Conservation (phyloP, 2,113 vertebrate genomes). For the Cervus canadensis region DNA sequence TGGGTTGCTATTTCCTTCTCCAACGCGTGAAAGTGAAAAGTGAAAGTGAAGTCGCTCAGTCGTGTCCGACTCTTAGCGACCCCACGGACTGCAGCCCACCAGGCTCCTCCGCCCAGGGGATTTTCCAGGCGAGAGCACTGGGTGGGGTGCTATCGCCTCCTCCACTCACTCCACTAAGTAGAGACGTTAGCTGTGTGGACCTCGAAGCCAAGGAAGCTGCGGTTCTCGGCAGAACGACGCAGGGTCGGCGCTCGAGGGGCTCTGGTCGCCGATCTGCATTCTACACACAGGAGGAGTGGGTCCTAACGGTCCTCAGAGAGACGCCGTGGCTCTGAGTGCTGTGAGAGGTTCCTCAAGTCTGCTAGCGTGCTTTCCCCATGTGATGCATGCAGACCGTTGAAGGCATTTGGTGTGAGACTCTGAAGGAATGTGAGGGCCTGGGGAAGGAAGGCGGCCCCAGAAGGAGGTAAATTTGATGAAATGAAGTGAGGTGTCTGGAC, state of each 20-base stretch:
- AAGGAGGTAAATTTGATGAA: accelerated
- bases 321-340: accelerated
- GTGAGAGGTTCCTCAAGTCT: accelerated
- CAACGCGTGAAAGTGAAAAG: background rate
- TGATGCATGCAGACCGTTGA: accelerated
- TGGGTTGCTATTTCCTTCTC: background rate
- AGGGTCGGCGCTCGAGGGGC: accelerated
- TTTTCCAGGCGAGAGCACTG: accelerated
- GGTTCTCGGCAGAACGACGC: accelerated
- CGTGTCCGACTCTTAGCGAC: accelerated
- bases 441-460: accelerated
- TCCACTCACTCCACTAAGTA: background rate
- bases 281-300: accelerated
- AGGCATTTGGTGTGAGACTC: background rate
- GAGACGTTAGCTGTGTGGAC: background rate
- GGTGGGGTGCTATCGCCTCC: background rate
- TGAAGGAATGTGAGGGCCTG: background rate
- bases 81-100: accelerated
- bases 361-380: background rate
- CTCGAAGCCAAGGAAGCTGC: accelerated
- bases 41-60: background rate
- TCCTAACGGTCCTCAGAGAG: accelerated
- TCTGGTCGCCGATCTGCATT: accelerated
- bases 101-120: accelerated
- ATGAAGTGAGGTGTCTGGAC: accelerated